Percentiles rank a stretch among this genome's conserved stretches.
Conservation (phyloP, 1,140 invertebrate genomes). For the Delia radicum region DNA sequence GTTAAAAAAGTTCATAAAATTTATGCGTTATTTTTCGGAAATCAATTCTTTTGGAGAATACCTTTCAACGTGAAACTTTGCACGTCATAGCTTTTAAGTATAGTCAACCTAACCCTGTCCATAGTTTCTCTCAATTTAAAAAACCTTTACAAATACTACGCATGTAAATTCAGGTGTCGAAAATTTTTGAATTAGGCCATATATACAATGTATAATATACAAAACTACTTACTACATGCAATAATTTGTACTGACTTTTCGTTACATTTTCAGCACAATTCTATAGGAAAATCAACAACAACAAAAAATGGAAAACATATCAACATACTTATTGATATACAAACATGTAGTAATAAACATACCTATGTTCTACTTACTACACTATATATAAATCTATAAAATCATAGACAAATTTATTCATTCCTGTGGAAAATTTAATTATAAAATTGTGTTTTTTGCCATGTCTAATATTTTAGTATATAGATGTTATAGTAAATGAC, state of each 20-base stretch:
- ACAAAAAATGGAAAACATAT: not conserved
- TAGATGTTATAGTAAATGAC: not conserved
- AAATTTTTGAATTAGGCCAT: no score
- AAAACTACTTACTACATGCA: not conserved
- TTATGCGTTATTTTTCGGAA: no score
- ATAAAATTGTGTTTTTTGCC: slow-evolving; percentile 5
- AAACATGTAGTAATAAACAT: not conserved
- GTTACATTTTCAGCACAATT: slow-evolving; percentile 13
- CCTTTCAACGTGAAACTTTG: no score
- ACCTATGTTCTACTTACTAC: not conserved
- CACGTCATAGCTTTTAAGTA: no score
- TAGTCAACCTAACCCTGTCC: no score
- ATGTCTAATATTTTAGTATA: not conserved
- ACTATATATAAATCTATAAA: not conserved
- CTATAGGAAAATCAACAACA: slow-evolving; percentile 1
- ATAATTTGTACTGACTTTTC: not conserved
- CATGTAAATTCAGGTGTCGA: no score
- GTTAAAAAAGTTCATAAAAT: no score
- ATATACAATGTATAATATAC: no score
- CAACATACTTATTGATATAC: not conserved
- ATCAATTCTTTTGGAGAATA: no score
- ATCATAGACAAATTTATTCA: slow-evolving; percentile 17
- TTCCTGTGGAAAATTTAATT: slow-evolving; percentile 22
- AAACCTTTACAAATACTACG: no score
- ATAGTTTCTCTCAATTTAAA: no score